Conservation (phyloP, 2,888 invertebrate species). For the Melinaea marsaeus region DNA sequence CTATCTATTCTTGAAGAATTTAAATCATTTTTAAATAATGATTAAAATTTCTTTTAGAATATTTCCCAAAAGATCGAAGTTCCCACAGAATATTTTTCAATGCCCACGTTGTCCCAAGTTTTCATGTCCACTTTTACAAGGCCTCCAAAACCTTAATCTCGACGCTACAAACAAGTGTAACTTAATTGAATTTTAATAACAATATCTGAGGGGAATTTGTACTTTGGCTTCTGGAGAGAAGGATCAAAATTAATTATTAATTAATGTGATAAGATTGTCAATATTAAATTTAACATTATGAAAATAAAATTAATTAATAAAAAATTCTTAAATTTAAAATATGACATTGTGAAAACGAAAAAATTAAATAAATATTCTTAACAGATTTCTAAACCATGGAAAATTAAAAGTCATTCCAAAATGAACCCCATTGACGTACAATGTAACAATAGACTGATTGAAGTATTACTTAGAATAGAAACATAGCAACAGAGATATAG, state of each 20-base stretch:
- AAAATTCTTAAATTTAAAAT: background rate
- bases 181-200: conserved; percentile 38
- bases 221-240: conserved; percentile 7
- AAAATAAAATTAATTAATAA: background rate
- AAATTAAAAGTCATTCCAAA: no score
- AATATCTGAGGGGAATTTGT: conserved; percentile 22
- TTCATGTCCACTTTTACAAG: conserved; percentile 23
- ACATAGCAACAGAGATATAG: background rate
- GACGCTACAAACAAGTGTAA: conserved; percentile 32
- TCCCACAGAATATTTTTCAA: conserved; percentile 9
- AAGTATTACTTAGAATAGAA: background rate
- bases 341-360: background rate
- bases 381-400: no score
- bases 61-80: conserved; percentile 14
- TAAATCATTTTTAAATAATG: background rate
- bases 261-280: conserved; percentile 16
- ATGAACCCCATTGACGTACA: no score
- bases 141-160: conserved; percentile 28
- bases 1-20: background rate
- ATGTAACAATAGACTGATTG: background rate
- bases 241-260: conserved; percentile 22
- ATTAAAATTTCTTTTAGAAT: background rate
- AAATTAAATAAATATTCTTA: no score
- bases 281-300: conserved; percentile 12
- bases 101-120: conserved; percentile 21